phyloP scores from a whole-genome alignment of 2,113 vertebrate species.

The Vanacampus margaritifer region DNA sequence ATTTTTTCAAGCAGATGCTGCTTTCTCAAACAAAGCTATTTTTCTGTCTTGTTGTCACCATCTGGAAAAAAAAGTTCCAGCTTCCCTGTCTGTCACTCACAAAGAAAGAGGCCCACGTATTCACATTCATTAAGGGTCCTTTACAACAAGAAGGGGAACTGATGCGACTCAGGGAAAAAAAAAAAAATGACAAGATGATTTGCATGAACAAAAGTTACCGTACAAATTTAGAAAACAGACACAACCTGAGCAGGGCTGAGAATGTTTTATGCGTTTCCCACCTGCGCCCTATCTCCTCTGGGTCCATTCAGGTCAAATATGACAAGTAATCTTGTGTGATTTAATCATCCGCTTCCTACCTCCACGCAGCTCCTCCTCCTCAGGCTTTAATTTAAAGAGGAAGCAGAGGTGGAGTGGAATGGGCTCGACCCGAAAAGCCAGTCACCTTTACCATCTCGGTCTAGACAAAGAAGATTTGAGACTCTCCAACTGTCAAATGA shows the following conservation, averaged over 20 bases:
- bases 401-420: conserved; percentile 19
- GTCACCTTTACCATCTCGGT: conserved; percentile 38
- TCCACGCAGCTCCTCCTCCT: conserved; percentile 22
- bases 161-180: conserved; percentile 24
- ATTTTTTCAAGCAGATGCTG: conserved; percentile 12
- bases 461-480: conserved; percentile 41
- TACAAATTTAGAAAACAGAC: conserved; percentile 8
- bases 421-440: conserved; percentile 42
- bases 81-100: conserved; percentile 48
- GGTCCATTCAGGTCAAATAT: conserved; percentile 42
- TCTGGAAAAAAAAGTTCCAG: conserved; percentile 45
- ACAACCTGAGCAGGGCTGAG: conserved; percentile 11
- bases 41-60: conserved; percentile 34
- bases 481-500: conserved; percentile 45
- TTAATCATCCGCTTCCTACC: conserved; percentile 50
- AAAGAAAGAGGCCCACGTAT: conserved; percentile 46
- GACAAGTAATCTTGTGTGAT: conserved; percentile 52
- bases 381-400: conserved; percentile 38
- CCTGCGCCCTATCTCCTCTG: conserved; percentile 9
- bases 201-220: conserved; percentile 19
- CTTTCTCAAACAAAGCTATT: conserved; percentile 10
- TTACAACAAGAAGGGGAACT: conserved; percentile 40
- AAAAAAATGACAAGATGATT: conserved; percentile 29
- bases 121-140: conserved; percentile 49
- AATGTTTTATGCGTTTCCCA: conserved; percentile 16